phyloP scores from a whole-genome alignment of 53 echinoderm and acorn worm species.

The Echinometra lucunter region DNA sequence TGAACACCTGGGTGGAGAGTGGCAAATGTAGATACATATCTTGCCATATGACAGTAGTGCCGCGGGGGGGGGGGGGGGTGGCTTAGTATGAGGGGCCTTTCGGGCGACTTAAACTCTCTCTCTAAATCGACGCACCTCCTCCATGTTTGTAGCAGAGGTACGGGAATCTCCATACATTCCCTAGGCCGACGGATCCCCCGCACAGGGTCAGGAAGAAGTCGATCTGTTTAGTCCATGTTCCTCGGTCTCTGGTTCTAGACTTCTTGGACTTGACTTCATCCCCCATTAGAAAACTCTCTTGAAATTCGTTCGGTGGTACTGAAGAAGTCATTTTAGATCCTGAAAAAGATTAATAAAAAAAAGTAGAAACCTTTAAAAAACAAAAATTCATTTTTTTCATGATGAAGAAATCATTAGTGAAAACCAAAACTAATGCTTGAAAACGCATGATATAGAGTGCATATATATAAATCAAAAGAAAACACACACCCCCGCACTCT shows the following conservation, averaged over 20 bases:
- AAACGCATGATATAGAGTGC: no score
- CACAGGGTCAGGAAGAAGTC: slow-evolving; percentile 48
- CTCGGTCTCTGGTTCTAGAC: background rate
- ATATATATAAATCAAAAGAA: no score
- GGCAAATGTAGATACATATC: no score
- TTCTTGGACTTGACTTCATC: background rate
- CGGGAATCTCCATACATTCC: slow-evolving; percentile 48
- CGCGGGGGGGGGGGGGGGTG: no score
- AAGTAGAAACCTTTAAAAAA: background rate
- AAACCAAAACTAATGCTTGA: no score
- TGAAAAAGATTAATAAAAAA: background rate
- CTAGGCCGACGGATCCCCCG: slow-evolving; percentile 47
- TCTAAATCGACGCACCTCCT: slow-evolving; percentile 13
- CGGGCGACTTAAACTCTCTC: no score
- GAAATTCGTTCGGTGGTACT: background rate
- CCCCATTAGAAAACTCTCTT: background rate
- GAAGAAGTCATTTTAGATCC: background rate
- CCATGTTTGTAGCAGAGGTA: slow-evolving; percentile 50
- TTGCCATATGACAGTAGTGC: no score
- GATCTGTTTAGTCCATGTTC: slow-evolving; percentile 40
- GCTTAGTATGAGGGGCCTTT: no score
- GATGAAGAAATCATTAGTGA: no score
- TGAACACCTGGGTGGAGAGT: no score
- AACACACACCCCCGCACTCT: no score
- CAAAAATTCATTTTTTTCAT: no score